Evolutionary conservation across 2,113 vertebrate species (phyloP), one percentile per base, ranked within the genome.

Genomic region (Hucho hucho): DNA sequence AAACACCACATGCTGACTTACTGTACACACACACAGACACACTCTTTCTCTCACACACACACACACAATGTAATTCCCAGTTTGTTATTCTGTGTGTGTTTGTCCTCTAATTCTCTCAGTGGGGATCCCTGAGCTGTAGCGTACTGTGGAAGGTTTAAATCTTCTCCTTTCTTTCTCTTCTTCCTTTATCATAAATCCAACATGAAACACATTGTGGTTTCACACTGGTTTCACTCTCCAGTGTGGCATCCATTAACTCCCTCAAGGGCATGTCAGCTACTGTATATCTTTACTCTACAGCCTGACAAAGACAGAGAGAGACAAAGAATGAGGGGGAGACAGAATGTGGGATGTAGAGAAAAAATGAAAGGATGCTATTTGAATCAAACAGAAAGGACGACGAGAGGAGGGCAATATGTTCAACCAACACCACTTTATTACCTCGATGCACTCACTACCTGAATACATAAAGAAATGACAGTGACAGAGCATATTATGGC

Each of bases 221-320:
- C 37, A 37, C 37, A 37, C 53, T 69, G 22, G 37, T 70, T 28
- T 75, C 71, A 1, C 37, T n/a, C 67, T 47, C 32, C 37, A 43
- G 29, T 46, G 29, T 43, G 28, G 66, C 66, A 46, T 37, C 22
- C 29, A 9, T 47, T 22, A 26, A 28, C 67, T 4, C 64, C 70
- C 82, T 76, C 79, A 79, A 76, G 71, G 79, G 76, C 68, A 74
- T 24, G 7, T 76, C 72, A 75, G 64, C 59, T 76, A 43, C 7
- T 43, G 37, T 43, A 69, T 81, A 74, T 81, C 76, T 81, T 26
- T 61, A 58, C 64, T 72, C 68, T 56, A 56, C 76, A 84, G 74
- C 68, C 70, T 46, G 58, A 56, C 3, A n/a, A 12, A 22, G 66
- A 22, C 18, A 68, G 37, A 22, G n/a, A 24, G 53, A 24, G 59